A percentile compares a stretch with the other conserved stretches of the same genome.
Conservation (phyloP, 2,113 vertebrate genomes). For the Neodon shergylaensis region DNA sequence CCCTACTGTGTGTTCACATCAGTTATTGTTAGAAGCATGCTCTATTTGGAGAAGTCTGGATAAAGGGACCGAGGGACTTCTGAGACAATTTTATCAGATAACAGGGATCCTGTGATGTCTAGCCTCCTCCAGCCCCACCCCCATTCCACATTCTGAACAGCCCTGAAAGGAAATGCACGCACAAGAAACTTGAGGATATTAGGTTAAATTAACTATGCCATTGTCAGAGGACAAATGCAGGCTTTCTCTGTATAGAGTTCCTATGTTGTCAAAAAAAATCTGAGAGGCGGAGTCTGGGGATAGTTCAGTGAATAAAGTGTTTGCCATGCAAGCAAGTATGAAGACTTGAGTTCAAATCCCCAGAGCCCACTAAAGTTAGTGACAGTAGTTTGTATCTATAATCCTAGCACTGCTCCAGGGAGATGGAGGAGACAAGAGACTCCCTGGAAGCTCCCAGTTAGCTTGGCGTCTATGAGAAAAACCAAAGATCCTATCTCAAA, state of each 20-base stretch:
- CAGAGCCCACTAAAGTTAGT: too few species aligned
- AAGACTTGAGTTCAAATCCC: neutral
- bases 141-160: too few species aligned
- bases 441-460: too few species aligned
- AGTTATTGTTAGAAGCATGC: neutral
- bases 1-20: neutral
- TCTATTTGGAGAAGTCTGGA: neutral
- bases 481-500: neutral
- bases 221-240: neutral
- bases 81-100: neutral
- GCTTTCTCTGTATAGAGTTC: neutral
- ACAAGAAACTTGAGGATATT: neutral
- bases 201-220: neutral
- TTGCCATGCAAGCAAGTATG: neutral
- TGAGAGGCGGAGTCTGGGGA: too few species aligned
- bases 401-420: neutral
- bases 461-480: neutral
- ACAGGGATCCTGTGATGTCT: fast-evolving
- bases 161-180: neutral
- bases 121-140: fast-evolving
- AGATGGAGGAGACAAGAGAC: neutral
- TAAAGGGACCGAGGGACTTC: neutral
- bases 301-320: neutral
- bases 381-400: neutral
- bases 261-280: neutral